phyloP scores from a whole-genome alignment of 2,888 invertebrate genomes.

The Kuschelorhynchus macadamiae region DNA sequence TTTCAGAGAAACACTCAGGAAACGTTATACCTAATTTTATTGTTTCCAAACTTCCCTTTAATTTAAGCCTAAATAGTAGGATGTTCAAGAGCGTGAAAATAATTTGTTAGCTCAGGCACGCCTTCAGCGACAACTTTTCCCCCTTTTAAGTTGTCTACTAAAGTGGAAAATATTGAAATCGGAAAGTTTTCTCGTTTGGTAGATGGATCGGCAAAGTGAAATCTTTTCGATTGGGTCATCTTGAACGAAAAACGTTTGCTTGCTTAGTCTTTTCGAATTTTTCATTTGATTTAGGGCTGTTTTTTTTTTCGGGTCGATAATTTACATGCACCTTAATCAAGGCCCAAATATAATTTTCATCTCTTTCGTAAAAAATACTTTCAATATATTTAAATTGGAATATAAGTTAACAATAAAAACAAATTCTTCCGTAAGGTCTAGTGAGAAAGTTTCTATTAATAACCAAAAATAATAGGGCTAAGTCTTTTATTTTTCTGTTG shows the following conservation, averaged over 20 bases:
- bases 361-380: conserved; percentile 15
- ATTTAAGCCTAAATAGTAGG: conserved; percentile 33
- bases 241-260: conserved; percentile 11
- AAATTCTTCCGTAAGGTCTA: no score
- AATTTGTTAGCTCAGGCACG: conserved; percentile 47
- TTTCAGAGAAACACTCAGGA: conserved; percentile 29
- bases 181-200: conserved; percentile 45
- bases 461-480: no score
- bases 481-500: no score
- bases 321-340: conserved; percentile 27
- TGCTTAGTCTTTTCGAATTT: conserved; percentile 20
- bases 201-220: conserved; percentile 29
- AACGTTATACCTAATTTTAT: conserved; percentile 42
- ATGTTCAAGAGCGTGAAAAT: conserved; percentile 39
- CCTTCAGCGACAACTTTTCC: conserved; percentile 39
- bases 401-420: conserved; percentile 12
- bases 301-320: conserved; percentile 13
- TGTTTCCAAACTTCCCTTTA: conserved; percentile 37
- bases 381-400: neutral
- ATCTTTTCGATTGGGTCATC: conserved; percentile 24
- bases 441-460: no score
- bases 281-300: neutral
- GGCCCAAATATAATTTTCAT: no score
- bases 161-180: conserved; percentile 44
- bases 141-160: conserved; percentile 35